Conservation (phyloP, 2,797 vertebrate species). For the Sebastes wilsoni region DNA sequence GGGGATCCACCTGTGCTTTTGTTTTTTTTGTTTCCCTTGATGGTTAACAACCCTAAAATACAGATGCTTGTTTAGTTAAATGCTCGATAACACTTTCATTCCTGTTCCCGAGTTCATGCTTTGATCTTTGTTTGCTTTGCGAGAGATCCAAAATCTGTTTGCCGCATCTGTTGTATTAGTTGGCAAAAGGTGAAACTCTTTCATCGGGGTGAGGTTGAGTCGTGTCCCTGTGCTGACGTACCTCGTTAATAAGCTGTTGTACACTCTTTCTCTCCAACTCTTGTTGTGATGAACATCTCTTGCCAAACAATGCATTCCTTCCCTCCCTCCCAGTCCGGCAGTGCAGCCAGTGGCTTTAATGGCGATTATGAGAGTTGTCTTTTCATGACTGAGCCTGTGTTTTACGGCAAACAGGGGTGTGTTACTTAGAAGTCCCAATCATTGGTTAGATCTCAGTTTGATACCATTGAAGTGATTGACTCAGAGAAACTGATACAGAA, state of each 20-base stretch:
- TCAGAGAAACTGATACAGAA: slow-evolving; percentile 72
- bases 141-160: slow-evolving; percentile 42
- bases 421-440: slow-evolving; percentile 43
- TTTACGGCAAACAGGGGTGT: slow-evolving; percentile 59
- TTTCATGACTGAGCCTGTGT: slow-evolving; percentile 25
- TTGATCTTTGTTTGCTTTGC: slow-evolving; percentile 56
- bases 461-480: slow-evolving; percentile 71
- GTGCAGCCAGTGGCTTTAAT: slow-evolving; percentile 31
- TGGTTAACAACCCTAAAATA: slow-evolving; percentile 23
- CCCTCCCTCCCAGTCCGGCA: slow-evolving; percentile 21
- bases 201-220: slow-evolving; percentile 40
- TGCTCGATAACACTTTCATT: slow-evolving; percentile 27
- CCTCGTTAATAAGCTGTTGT: slow-evolving; percentile 34
- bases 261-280: slow-evolving; percentile 43
- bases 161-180: slow-evolving; percentile 41
- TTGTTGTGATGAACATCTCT: slow-evolving; percentile 56
- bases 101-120: slow-evolving; percentile 28
- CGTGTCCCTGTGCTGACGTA: slow-evolving; percentile 1
- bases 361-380: slow-evolving; percentile 33
- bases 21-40: slow-evolving; percentile 46
- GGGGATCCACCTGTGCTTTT: slow-evolving; percentile 16
- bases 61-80: slow-evolving; percentile 31
- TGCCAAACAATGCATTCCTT: slow-evolving; percentile 59
- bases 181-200: slow-evolving; percentile 54
- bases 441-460: slow-evolving; percentile 56